These are phyloP conservation scores for Habroteleia sp. DNA, from an alignment of 2,888 invertebrate genomes.

Conservation along the genomic window DNA sequence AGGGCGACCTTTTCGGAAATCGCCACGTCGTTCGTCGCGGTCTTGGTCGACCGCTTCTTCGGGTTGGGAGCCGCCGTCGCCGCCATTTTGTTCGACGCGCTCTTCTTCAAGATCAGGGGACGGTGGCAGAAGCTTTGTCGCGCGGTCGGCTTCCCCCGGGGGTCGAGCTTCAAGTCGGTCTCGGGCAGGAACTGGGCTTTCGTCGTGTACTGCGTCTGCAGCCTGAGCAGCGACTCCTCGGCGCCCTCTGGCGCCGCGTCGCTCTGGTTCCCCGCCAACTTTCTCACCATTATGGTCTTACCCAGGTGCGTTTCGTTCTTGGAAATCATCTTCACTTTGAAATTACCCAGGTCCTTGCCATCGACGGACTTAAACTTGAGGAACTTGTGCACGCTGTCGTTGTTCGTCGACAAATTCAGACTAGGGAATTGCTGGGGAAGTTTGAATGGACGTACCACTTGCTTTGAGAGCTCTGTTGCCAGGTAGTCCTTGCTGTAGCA, in stretches of 20 bases:
- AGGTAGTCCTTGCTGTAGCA: conserved; percentile 23
- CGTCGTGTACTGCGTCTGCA: conserved; percentile 32
- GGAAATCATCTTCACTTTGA: conserved; percentile 68
- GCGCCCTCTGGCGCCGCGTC: background rate
- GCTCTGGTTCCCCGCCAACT: background rate
- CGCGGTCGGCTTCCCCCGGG: background rate
- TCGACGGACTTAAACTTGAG: conserved; percentile 70
- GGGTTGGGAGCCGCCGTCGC: too few species aligned
- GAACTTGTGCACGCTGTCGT: conserved; percentile 67
- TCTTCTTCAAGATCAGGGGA: conserved; percentile 35
- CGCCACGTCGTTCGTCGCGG: too few species aligned
- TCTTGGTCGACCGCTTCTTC: too few species aligned
- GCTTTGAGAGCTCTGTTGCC: conserved; percentile 8
- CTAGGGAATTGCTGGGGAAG: conserved; percentile 70
- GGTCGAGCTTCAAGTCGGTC: background rate
- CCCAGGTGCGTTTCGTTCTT: conserved; percentile 44
- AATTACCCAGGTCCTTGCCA: conserved; percentile 74
- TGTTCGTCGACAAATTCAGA: background rate
- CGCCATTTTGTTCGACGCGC: too few species aligned
- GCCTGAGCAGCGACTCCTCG: conserved; percentile 10
- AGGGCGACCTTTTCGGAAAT: too few species aligned
- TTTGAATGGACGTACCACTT: conserved; percentile 68
- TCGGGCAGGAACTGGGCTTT: conserved; percentile 25
- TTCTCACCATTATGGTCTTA: conserved; percentile 59
- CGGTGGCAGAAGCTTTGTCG: background rate